phyloP scores from a whole-genome alignment of 1,140 invertebrate species.

The Cydia pomonella region DNA sequence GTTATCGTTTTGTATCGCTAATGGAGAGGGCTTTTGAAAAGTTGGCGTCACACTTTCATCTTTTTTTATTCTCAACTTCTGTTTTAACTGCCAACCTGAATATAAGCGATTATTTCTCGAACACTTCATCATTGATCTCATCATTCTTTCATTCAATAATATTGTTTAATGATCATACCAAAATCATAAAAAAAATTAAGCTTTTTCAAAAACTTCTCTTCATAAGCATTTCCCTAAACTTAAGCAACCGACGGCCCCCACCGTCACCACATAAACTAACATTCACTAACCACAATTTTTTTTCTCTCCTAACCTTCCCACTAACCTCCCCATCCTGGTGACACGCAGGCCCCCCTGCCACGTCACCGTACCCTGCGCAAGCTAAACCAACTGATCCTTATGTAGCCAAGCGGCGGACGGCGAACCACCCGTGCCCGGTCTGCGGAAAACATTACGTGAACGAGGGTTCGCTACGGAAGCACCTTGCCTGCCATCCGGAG shows the following conservation, averaged over 20 bases:
- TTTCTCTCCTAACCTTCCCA: constrained; percentile 72
- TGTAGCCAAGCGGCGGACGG: constrained; percentile 94
- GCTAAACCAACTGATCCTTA: constrained; percentile 85
- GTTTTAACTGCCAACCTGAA: neutral
- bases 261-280: constrained; percentile 41
- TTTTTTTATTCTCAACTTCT: neutral
- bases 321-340: constrained; percentile 73
- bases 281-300: constrained; percentile 67
- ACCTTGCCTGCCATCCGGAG: constrained; percentile 95
- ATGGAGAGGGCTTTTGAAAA: constrained; percentile 52
- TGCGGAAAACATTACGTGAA: constrained; percentile 98
- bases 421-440: constrained; percentile 96
- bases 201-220: neutral
- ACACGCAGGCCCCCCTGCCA: constrained; percentile 72
- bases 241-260: neutral
- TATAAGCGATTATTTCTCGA: neutral
- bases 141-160: neutral
- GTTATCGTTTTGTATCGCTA: constrained; percentile 52
- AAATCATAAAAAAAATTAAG: neutral
- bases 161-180: neutral
- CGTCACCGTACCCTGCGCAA: constrained; percentile 77
- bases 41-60: neutral
- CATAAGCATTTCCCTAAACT: constrained; percentile 7
- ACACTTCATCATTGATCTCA: neutral
- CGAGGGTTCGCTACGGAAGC: constrained; percentile 95